A percentile compares a stretch with the other conserved stretches of the same genome.
Conservation (phyloP, 2,888 invertebrate genomes). For the Pseudoips prasinana region DNA sequence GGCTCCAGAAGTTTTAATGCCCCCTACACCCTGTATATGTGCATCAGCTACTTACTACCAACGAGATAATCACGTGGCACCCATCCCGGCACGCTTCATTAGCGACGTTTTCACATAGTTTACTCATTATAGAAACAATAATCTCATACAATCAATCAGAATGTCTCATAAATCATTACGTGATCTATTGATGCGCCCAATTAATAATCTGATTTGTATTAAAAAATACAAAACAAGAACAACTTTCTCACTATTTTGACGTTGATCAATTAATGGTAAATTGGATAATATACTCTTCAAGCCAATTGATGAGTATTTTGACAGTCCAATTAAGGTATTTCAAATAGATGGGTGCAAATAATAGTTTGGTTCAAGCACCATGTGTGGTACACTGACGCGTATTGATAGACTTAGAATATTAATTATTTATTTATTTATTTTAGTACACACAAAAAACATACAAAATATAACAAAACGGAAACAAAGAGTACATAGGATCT, state of each 20-base stretch:
- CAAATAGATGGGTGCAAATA: slow-evolving; percentile 36
- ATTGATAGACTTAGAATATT: too few species aligned
- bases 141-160: too few species aligned
- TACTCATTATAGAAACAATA: slow-evolving; percentile 4
- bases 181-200: too few species aligned
- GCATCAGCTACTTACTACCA: too few species aligned
- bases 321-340: slow-evolving; percentile 57
- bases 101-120: slow-evolving; percentile 13
- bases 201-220: neutral
- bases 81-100: slow-evolving; percentile 13
- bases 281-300: slow-evolving; percentile 46
- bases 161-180: too few species aligned
- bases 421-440: too few species aligned
- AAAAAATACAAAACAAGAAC: slow-evolving; percentile 26
- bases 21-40: too few species aligned
- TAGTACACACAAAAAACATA: too few species aligned
- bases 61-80: neutral
- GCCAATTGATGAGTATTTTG: slow-evolving; percentile 54
- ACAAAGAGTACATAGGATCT: too few species aligned
- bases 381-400: slow-evolving; percentile 10
- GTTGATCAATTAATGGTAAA: slow-evolving; percentile 54
- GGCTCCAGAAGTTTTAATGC: too few species aligned
- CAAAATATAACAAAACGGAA: too few species aligned
- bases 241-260: slow-evolving; percentile 49
- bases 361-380: slow-evolving; percentile 18